Percentiles rank a stretch among this genome's conserved stretches.
These are phyloP conservation scores for Anarrhichthys ocellatus DNA, from an alignment of 2,113 vertebrate species.

Conservation along the genomic window DNA sequence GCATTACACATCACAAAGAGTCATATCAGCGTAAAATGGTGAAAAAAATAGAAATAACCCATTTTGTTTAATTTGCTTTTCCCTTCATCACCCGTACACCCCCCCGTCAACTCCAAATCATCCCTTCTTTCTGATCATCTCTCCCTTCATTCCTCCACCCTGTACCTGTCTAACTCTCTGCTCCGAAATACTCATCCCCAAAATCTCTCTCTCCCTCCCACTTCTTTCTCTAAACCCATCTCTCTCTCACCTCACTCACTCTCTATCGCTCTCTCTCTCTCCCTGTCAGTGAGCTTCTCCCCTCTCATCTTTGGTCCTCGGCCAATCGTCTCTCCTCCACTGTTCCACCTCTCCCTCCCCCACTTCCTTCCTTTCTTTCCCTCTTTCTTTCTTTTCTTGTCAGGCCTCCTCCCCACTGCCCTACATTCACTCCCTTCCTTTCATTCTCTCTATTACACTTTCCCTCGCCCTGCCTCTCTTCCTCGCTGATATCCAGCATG, in stretches of 20 bases:
- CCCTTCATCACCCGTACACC: neutral
- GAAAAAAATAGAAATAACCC: neutral
- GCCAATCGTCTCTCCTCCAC: slow-evolving; percentile 29
- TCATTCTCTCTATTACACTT: slow-evolving; percentile 51
- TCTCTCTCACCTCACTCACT: neutral
- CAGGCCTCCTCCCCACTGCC: slow-evolving; percentile 66
- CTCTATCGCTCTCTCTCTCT: neutral
- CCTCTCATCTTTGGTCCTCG: slow-evolving; percentile 47
- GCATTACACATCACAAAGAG: neutral
- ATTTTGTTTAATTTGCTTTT: neutral
- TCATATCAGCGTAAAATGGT: neutral
- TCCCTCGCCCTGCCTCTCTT: neutral
- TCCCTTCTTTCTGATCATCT: neutral
- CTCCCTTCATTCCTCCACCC: neutral
- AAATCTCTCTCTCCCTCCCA: slow-evolving; percentile 10
- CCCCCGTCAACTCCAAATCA: neutral
- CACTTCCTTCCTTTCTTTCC: slow-evolving; percentile 35
- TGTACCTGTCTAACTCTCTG: slow-evolving; percentile 1
- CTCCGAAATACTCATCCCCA: slow-evolving; percentile 13
- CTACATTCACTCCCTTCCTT: slow-evolving; percentile 68
- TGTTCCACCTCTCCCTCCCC: slow-evolving; percentile 38
- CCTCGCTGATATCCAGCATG: slow-evolving; percentile 28
- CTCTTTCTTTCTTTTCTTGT: slow-evolving; percentile 36
- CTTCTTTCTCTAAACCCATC: slow-evolving; percentile 20
- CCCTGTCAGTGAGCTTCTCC: neutral